Conservation (phyloP, 1,140 invertebrate species). For the Calliphora vicina region DNA sequence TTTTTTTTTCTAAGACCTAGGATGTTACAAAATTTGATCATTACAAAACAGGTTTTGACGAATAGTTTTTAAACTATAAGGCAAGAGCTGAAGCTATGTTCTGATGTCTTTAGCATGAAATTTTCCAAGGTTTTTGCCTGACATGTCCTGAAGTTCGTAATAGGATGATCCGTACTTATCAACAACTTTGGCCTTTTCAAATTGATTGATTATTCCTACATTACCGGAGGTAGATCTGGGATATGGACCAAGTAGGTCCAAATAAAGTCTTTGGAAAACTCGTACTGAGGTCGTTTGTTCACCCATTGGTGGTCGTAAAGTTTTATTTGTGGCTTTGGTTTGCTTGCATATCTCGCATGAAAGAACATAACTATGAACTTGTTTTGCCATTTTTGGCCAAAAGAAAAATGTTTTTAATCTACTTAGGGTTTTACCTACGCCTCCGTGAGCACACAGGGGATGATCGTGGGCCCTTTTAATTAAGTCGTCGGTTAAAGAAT, state of each 20-base stretch:
- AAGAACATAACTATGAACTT: neutral
- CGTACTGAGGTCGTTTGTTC: neutral
- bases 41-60: too few relatives aligned
- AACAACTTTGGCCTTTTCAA: too few relatives aligned
- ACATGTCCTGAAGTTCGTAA: too few relatives aligned
- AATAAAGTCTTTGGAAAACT: conserved; percentile 11
- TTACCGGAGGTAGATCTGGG: neutral
- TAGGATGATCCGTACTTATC: too few relatives aligned
- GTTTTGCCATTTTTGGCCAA: neutral
- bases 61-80: too few relatives aligned
- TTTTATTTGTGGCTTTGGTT: neutral
- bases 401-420: neutral
- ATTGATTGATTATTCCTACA: neutral
- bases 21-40: too few relatives aligned
- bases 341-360: neutral
- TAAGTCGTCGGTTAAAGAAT: neutral
- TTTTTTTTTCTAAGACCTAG: too few relatives aligned
- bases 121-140: too few relatives aligned
- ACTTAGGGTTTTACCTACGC: conserved; percentile 8
- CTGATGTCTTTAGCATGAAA: too few relatives aligned
- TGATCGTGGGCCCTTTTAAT: conserved; percentile 24
- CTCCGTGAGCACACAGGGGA: conserved; percentile 21
- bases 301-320: neutral
- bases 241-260: conserved; percentile 11
- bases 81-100: too few relatives aligned